Conservation (phyloP, 2,797 vertebrate genomes). For the Apodemus agrarius region DNA sequence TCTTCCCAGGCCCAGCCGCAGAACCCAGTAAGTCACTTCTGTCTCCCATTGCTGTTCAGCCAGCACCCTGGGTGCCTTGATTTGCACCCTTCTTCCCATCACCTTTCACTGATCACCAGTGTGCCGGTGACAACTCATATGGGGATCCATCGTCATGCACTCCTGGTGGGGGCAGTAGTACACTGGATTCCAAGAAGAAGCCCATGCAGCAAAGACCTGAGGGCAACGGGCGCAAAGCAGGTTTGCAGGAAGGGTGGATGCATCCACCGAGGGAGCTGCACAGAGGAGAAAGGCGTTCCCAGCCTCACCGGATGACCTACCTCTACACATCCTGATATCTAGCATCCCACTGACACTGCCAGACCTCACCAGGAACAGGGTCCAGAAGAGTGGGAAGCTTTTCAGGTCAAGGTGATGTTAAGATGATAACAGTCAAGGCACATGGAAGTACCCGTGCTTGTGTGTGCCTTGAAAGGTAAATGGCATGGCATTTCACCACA, state of each 20-base stretch:
- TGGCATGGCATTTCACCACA: neutral
- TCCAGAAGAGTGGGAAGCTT: neutral
- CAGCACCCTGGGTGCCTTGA: no score
- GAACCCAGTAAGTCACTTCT: neutral
- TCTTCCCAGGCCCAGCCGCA: neutral
- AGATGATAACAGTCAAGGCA: neutral
- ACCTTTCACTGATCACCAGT: neutral
- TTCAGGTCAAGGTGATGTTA: neutral
- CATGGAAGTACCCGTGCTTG: neutral
- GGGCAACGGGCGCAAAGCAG: neutral
- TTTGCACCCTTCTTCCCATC: rapidly evolving
- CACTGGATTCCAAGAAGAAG: neutral
- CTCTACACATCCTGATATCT: neutral
- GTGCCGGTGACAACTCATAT: neutral
- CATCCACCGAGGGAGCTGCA: rapidly evolving
- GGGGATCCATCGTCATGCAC: no score
- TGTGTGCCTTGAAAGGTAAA: neutral
- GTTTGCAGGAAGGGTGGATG: no score
- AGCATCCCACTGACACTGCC: neutral
- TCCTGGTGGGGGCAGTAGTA: no score
- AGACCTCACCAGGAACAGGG: rapidly evolving
- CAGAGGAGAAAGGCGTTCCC: neutral
- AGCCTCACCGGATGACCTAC: neutral
- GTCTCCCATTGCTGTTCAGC: rapidly evolving
- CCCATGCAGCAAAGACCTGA: rapidly evolving